Conservation (phyloP, 2,113 vertebrate species). For the Proteles cristata region DNA sequence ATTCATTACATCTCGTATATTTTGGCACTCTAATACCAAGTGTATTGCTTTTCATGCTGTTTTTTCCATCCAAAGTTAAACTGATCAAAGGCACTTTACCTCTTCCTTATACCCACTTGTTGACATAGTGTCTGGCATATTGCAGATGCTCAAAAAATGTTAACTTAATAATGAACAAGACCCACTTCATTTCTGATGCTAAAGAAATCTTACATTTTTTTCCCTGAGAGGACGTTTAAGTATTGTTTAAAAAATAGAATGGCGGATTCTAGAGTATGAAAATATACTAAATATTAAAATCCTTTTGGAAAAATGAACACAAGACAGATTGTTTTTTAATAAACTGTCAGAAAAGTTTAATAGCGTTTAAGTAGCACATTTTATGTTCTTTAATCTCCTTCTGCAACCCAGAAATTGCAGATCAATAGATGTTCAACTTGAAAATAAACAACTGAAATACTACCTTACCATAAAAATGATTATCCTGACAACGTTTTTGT, state of each 20-base stretch:
- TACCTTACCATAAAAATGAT: not conserved
- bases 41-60: not conserved
- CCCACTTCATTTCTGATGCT: not conserved
- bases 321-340: not conserved
- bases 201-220: not conserved
- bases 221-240: not conserved
- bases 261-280: not conserved
- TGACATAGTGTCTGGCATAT: not conserved
- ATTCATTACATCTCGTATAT: not conserved
- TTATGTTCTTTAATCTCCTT: not conserved
- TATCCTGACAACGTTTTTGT: constrained; percentile 37
- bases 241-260: not conserved
- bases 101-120: not conserved
- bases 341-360: not conserved
- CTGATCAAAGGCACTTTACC: not conserved
- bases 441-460: constrained; percentile 55
- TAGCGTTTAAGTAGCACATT: not conserved
- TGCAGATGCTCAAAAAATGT: not conserved
- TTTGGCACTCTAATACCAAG: not conserved
- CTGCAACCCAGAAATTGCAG: not conserved
- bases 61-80: constrained; percentile 9
- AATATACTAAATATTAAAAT: not conserved
- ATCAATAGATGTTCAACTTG: not conserved
- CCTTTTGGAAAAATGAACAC: not conserved
- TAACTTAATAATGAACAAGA: not conserved